Evolutionary conservation across 2,888 invertebrate species (phyloP).

Genomic region (Nebria salina): DNA sequence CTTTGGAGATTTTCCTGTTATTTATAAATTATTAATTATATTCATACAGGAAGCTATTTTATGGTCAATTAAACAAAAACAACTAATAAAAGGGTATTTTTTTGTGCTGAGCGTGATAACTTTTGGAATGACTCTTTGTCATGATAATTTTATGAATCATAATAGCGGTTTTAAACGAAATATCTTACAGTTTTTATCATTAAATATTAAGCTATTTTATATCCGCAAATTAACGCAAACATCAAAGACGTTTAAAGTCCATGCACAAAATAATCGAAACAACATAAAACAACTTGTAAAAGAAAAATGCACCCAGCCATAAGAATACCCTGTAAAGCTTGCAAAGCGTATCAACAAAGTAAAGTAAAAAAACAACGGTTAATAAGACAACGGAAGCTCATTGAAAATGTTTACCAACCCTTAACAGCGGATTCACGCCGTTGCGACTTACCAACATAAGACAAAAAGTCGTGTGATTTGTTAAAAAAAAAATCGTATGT

Average conservation of each 20-base stretch:
- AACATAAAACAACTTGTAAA: not conserved
- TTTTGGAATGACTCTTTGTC: not conserved
- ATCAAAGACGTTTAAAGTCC: too few species aligned
- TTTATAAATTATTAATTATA: not conserved
- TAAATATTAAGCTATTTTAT: too few species aligned
- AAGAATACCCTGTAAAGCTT: not conserved
- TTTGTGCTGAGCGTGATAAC: not conserved
- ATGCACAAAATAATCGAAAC: too few species aligned
- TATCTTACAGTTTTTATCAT: not conserved
- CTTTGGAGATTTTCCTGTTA: not conserved
- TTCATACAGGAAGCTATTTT: not conserved
- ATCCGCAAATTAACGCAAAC: too few species aligned
- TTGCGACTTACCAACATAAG: not conserved
- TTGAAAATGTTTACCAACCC: conserved; percentile 12
- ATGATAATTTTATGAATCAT: not conserved
- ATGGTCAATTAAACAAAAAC: not conserved
- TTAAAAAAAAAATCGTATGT: not conserved
- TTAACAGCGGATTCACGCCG: conserved; percentile 8
- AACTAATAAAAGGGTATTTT: not conserved
- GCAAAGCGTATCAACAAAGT: not conserved
- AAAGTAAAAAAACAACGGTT: not conserved
- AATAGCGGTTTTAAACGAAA: not conserved
- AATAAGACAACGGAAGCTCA: conserved; percentile 24
- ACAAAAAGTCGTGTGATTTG: not conserved
- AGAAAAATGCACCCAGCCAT: not conserved